Conservation (phyloP, 2,797 vertebrate species). For the Arrhamphus sclerolepis region DNA sequence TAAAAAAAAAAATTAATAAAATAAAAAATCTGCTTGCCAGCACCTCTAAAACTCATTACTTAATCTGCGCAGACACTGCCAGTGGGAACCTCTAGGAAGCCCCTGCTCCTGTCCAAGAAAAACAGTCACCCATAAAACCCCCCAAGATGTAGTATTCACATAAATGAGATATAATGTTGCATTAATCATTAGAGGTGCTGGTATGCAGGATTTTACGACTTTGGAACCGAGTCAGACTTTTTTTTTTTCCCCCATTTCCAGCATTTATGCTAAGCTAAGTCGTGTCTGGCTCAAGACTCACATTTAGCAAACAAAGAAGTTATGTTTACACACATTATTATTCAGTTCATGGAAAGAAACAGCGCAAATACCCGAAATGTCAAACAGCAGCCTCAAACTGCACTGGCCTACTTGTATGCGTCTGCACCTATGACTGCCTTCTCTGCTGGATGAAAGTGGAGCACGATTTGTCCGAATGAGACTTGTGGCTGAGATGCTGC, state of each 20-base stretch:
- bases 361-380: neutral
- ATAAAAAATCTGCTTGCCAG: neutral
- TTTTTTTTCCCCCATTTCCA: neutral
- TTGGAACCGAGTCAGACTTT: neutral
- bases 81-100: neutral
- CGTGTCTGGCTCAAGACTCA: neutral
- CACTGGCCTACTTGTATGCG: no score
- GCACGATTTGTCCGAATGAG: neutral
- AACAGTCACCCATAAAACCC: neutral
- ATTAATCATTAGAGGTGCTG: neutral
- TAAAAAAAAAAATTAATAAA: neutral
- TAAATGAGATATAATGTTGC: neutral
- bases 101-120: neutral
- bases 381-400: conserved; percentile 9
- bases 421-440: neutral
- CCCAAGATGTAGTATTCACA: neutral
- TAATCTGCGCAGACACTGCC: neutral
- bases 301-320: neutral
- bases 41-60: neutral
- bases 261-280: neutral
- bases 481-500: neutral
- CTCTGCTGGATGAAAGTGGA: conserved; percentile 10
- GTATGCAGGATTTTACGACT: neutral
- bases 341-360: neutral
- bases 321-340: neutral